Evolutionary conservation across 2,113 vertebrate genomes (phyloP).

Genomic region (Marcusenius ussheri): DNA sequence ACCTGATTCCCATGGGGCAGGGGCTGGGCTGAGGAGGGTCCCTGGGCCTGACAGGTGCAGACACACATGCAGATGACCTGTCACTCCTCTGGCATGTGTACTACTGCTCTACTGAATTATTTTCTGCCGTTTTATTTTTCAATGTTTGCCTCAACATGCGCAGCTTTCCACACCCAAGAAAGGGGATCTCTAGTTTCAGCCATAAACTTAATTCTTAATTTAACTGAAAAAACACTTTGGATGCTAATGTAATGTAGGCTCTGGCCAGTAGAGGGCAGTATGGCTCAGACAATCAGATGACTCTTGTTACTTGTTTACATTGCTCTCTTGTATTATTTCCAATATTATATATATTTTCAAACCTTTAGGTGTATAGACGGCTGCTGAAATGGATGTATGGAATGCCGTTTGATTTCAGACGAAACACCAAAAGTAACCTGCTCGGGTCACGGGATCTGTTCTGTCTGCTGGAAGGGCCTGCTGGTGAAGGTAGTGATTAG

Average conservation of each 20-base stretch:
- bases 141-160: not conserved
- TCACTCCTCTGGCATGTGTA: not conserved
- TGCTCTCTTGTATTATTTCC: not conserved
- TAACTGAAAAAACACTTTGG: not conserved
- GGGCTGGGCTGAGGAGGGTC: not conserved
- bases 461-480: not conserved
- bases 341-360: not conserved
- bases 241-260: not conserved
- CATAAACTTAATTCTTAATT: not conserved
- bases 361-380: not conserved
- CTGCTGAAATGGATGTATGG: not conserved
- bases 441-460: not conserved
- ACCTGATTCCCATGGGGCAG: not conserved
- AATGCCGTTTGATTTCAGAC: not conserved
- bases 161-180: not conserved
- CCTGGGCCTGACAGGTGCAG: not conserved
- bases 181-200: not conserved
- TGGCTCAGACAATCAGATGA: not conserved
- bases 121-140: not conserved
- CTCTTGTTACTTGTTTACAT: not conserved
- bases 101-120: not conserved
- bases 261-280: conserved; percentile 12
- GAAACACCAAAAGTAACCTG: not conserved
- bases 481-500: not conserved
- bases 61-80: not conserved